phyloP scores from a whole-genome alignment of 53 echinoderm and acorn worm species.

The Patiria pectinifera region DNA sequence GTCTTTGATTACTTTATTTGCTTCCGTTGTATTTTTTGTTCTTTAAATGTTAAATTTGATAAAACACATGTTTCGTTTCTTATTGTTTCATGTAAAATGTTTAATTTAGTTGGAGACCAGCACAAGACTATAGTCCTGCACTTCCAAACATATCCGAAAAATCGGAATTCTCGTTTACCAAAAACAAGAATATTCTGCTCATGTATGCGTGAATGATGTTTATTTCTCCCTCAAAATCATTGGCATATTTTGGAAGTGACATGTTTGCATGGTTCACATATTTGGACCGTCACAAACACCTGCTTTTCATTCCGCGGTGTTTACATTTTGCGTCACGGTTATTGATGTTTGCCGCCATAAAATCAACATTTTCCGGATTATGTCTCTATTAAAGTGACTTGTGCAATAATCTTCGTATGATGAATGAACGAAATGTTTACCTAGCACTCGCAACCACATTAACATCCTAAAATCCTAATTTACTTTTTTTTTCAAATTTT shows the following conservation, averaged over 20 bases:
- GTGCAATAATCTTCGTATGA: neutral
- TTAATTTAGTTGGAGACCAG: no score
- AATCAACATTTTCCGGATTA: neutral
- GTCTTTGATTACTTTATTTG: no score
- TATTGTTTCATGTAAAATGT: no score
- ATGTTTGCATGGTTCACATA: neutral
- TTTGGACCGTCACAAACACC: neutral
- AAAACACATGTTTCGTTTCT: no score
- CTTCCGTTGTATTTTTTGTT: no score
- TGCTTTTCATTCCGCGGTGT: neutral
- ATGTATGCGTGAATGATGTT: neutral
- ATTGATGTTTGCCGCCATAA: constrained; percentile 16
- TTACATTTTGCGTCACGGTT: constrained; percentile 1
- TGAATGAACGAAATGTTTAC: constrained; percentile 11
- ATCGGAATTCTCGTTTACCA: neutral
- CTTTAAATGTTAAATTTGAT: no score
- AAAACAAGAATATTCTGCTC: neutral
- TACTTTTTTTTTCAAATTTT: neutral
- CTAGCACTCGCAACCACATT: neutral
- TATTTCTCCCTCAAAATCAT: neutral
- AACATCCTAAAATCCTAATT: neutral
- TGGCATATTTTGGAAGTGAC: neutral
- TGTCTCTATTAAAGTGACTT: neutral
- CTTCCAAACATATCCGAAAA: neutral
- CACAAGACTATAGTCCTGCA: neutral